Base-by-base conservation (phyloP, 2,797 vertebrate genomes). In the Parauchenoglanis ngamensis region DNA sequence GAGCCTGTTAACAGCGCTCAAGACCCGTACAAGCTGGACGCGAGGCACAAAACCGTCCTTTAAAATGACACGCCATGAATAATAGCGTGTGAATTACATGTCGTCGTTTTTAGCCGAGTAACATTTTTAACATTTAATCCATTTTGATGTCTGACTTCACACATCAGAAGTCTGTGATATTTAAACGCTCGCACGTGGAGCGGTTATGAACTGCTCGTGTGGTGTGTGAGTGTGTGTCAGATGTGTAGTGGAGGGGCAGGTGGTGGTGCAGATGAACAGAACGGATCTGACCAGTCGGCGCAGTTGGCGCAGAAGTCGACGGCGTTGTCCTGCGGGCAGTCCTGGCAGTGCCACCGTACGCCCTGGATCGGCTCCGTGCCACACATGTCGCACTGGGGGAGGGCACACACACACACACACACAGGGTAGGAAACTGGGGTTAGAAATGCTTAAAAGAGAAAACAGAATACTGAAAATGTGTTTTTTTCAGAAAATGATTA, bases 261-360 rank as follows among this genome's bases (percentile, higher is more conserved):
- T 82, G 84, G 44, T n/a, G 25, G 81, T 54, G n/a, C 21, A 67
- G 77, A 86, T 7, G 11, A 49, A 52, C 86, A 79, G 87, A 75
- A 56, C 80, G 35, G 31, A 57, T 92, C 98, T 97, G 93, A 99
- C 98, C 98, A 99, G 95, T 99, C 98, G 2, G 97, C 98, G 93
- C 98, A 99, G 91, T 96, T 96, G 90, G 97, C 97, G 93, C 98
- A 99, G 95, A 99, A 98, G 94, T 99, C 98, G 59, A 98, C 94
- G 1, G 97, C 95, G 95, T 95, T 96, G 88, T 97, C 97, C 40
- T 90, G 96, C 12, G 98, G 98, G 92, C 98, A 99, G 59, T 99
- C 98, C 90, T 97, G 97, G 93, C 98, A 99, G 92, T 99, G 98
- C 98, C 98, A 99, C 91, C 98, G 95, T 82, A 97, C 94, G 0